Evolutionary conservation across 2,797 vertebrate genomes (phyloP).

Genomic region (Pangasius krempfi): DNA sequence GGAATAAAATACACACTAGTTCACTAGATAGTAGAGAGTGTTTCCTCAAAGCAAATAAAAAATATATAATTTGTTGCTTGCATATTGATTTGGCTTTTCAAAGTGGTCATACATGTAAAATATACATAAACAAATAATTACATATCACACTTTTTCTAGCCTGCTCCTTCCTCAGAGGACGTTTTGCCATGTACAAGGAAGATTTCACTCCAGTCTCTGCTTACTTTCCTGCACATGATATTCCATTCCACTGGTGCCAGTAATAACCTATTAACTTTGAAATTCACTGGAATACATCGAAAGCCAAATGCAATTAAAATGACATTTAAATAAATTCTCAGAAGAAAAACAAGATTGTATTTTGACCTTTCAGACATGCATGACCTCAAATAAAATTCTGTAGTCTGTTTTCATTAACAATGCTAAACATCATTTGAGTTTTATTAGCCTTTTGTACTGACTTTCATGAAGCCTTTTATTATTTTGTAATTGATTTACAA

Average conservation of each 20-base stretch:
- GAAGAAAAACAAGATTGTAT: constrained; percentile 17
- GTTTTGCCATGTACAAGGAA: neutral
- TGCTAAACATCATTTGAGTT: constrained; percentile 27
- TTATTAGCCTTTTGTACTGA: constrained; percentile 15
- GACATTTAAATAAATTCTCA: constrained; percentile 32
- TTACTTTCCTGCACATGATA: constrained; percentile 9
- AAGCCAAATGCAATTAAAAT: constrained; percentile 41
- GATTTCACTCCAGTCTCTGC: constrained; percentile 20
- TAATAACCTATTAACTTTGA: constrained; percentile 38
- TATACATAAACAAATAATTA: neutral
- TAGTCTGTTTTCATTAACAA: constrained; percentile 17
- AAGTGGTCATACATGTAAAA: neutral
- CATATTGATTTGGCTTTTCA: neutral
- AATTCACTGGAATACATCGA: constrained; percentile 17
- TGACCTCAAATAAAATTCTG: constrained; percentile 9
- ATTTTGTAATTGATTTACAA: neutral
- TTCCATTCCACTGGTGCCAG: constrained; percentile 19
- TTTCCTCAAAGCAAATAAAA: constrained; percentile 7
- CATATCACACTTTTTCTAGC: neutral
- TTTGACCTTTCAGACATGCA: constrained; percentile 4
- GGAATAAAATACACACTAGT: constrained; percentile 4
- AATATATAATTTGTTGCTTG: neutral
- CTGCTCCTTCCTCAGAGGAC: neutral
- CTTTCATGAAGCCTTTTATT: constrained; percentile 7
- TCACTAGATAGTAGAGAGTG: neutral